phyloP scores from a whole-genome alignment of 2,113 vertebrate species.

The Gopherus flavomarginatus region DNA sequence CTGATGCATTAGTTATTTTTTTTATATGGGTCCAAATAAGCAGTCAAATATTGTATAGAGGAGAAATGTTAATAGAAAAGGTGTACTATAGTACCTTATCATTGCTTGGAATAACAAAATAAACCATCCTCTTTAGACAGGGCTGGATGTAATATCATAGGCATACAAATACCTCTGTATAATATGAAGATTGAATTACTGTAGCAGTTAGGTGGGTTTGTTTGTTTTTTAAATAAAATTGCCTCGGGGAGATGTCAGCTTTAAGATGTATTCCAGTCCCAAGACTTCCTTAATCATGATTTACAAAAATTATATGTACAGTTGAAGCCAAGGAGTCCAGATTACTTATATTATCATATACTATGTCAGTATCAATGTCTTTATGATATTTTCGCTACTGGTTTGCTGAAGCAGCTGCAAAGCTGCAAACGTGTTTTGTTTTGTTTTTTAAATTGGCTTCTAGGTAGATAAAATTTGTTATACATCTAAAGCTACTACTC shows the following conservation, averaged over 20 bases:
- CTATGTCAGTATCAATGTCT: not conserved
- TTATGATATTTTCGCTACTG: not conserved
- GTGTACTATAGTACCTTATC: not conserved
- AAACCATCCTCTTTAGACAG: not conserved
- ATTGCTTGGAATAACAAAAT: not conserved
- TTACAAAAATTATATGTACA: not conserved
- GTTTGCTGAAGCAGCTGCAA: not conserved
- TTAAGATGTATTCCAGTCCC: not conserved
- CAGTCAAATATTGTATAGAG: not conserved
- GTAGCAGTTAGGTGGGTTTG: not conserved
- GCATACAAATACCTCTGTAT: not conserved
- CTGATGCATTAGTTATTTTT: rapidly evolving
- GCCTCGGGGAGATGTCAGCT: not conserved
- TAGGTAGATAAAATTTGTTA: not conserved
- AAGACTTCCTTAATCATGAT: not conserved
- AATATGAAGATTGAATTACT: not conserved
- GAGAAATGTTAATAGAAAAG: not conserved
- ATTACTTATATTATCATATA: not conserved
- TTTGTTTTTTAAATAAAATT: not conserved
- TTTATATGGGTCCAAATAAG: not conserved
- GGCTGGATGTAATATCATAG: not conserved
- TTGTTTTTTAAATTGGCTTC: not conserved
- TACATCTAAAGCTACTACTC: not conserved
- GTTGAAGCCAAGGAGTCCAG: not conserved
- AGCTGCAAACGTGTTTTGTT: not conserved